These are phyloP conservation scores for Drosophila tani DNA, from an alignment of 1,140 invertebrate species.

Conservation along the genomic window DNA sequence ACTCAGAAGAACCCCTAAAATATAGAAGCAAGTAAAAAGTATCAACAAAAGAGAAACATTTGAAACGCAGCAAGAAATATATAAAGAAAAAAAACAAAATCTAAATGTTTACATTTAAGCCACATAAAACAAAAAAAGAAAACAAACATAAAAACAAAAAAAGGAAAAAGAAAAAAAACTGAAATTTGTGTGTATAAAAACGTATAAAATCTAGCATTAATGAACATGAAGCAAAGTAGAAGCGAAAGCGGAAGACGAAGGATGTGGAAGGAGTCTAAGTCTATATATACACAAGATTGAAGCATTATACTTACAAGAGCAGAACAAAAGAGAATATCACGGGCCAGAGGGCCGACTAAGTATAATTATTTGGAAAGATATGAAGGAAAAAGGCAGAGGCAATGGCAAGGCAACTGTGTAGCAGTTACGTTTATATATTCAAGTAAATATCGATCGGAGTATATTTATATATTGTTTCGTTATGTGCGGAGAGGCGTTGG, in stretches of 20 bases:
- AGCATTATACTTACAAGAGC: conserved; percentile 54
- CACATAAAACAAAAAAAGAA: conserved; percentile 52
- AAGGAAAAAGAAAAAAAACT: conserved; percentile 60
- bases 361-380: conserved; percentile 59
- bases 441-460: conserved; percentile 47
- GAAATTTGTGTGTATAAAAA: conserved; percentile 81
- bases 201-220: conserved; percentile 76
- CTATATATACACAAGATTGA: conserved; percentile 50
- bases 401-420: conserved; percentile 45
- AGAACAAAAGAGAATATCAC: conserved; percentile 46
- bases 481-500: conserved; percentile 29
- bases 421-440: conserved; percentile 57
- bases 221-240: conserved; percentile 33
- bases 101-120: conserved; percentile 77
- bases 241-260: conserved; percentile 16
- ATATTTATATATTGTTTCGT: conserved; percentile 51
- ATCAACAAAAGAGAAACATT: conserved; percentile 28
- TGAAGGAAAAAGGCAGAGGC: conserved; percentile 44
- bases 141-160: conserved; percentile 20
- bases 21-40: conserved; percentile 29
- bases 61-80: conserved; percentile 66
- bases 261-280: conserved; percentile 37
- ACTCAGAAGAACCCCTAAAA: conserved; percentile 73
- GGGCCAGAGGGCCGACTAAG: conserved; percentile 60
- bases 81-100: conserved; percentile 61